Base-by-base conservation (phyloP, 2,888 invertebrate genomes). In the Xestobium rufovillosum region DNA sequence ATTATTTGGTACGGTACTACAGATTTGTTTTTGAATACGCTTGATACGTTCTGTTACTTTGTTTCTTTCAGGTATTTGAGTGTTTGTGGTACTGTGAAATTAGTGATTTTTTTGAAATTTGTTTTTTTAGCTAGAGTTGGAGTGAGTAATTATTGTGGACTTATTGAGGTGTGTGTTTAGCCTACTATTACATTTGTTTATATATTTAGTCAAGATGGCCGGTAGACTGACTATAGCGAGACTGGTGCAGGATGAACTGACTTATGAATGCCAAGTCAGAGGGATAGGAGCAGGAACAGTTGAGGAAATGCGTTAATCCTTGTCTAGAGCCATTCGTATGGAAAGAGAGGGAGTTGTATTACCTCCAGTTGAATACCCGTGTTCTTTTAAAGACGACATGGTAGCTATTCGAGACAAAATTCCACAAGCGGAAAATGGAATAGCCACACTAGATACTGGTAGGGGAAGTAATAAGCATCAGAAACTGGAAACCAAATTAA, bases 401-500 rank as follows among this genome's bases (percentile, higher is more conserved):
- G 23, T n/a, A 8, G 23, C 23, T 19, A 19, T 19, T 19, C n/a
- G n/a, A 19, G 23, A 8, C 6, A 19, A 19, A 19, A 19, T n/a
- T 8, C 6, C 23, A 8, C 23, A 19, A 19, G n/a, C n/a, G 6
- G 23, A 19, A n/a, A 8, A 6, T 6, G 23, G 23, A 19, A 19
- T 19, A 8, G 23, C 23, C n/a, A n/a, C 6, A 8, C 6, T 19
- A 6, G 23, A 19, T 19, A 6, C 6, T 8, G 6, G 6, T 19
- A 6, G n/a, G 23, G 23, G 23, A 19, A 19, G 23, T n/a, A 19
- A 19, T 8, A 36, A 36, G n/a, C 29, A 17, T 36, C 12, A 3
- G n/a, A 36, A 30, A 10, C 27, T 17, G 19, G 30, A 36, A 14
- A 29, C 29, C 1, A 27, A 36, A 12, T 23, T 36, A 2, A 29